Evolutionary conservation across 1,140 invertebrate genomes (phyloP).

Genomic region (Mercenaria mercenaria): DNA sequence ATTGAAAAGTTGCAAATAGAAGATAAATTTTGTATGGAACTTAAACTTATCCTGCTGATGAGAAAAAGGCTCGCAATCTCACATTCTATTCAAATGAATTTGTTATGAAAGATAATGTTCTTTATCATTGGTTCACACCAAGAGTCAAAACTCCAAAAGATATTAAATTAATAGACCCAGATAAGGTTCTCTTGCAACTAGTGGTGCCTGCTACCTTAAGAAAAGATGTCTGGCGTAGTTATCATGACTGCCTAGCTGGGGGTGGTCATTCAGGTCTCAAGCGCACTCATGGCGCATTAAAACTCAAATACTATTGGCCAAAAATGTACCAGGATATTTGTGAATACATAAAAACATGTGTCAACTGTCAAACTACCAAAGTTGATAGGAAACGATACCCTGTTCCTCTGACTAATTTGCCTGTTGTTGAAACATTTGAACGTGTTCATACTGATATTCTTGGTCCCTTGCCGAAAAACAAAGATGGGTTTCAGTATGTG

Average conservation of each 20-base stretch:
- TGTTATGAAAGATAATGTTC: neutral
- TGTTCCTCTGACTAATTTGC: constrained; percentile 57
- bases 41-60: neutral
- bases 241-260: constrained; percentile 24
- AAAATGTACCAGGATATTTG: constrained; percentile 68
- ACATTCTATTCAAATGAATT: neutral
- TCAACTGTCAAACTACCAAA: constrained; percentile 67
- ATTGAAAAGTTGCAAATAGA: neutral
- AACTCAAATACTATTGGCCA: constrained; percentile 67
- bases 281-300: neutral
- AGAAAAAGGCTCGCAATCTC: neutral
- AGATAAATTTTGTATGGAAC: too few species aligned
- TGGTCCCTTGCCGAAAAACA: constrained; percentile 57
- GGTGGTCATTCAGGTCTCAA: constrained; percentile 25
- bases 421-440: constrained; percentile 50
- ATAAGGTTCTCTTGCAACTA: neutral
- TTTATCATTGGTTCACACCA: neutral
- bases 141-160: neutral
- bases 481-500: constrained; percentile 61
- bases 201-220: neutral
- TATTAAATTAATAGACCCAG: neutral
- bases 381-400: neutral
- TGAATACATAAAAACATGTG: constrained; percentile 67
- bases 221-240: neutral
- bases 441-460: constrained; percentile 68